phyloP scores from a whole-genome alignment of 1,140 invertebrate species.

The Aphelenchoides avenae region DNA sequence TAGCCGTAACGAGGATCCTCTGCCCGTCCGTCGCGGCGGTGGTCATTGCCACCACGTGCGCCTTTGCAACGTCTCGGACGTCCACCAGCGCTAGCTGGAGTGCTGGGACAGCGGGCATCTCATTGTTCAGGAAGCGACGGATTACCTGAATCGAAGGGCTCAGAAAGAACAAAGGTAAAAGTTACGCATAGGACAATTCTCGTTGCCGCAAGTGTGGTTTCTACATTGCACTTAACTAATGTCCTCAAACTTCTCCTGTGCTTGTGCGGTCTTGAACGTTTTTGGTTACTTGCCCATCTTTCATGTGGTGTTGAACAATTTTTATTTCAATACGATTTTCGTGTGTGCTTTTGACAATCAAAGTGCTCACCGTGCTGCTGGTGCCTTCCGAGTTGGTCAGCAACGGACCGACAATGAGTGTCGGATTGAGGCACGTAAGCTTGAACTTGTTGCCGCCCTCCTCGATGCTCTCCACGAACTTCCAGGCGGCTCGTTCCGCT shows the following conservation, averaged over 20 bases:
- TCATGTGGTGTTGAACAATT: too few relatives aligned
- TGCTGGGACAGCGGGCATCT: conserved; percentile 63
- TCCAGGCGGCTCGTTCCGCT: conserved; percentile 66
- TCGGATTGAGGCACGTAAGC: conserved; percentile 65
- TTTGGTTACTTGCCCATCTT: too few relatives aligned
- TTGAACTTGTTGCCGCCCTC: conserved; percentile 63
- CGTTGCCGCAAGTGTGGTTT: too few relatives aligned
- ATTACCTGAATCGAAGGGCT: conserved; percentile 60
- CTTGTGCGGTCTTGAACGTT: neutral
- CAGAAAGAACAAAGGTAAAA: neutral
- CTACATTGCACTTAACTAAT: too few relatives aligned
- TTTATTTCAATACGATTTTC: too few relatives aligned
- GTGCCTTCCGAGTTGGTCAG: conserved; percentile 61
- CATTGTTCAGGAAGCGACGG: conserved; percentile 61
- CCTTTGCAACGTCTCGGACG: conserved; percentile 65
- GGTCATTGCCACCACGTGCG: conserved; percentile 65
- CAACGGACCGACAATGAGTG: conserved; percentile 64
- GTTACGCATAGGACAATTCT: neutral
- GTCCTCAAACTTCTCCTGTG: conserved; percentile 21
- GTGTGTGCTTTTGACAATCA: too few relatives aligned
- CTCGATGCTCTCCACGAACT: conserved; percentile 59
- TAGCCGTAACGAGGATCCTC: conserved; percentile 57
- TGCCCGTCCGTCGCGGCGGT: conserved; percentile 63
- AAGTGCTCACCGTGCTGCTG: conserved; percentile 60
- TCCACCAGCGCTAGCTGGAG: conserved; percentile 64